A percentile compares a stretch with the other conserved stretches of the same genome.
These are phyloP conservation scores for Malurus cyaneus DNA, from an alignment of 2,113 vertebrate species.

Conservation along the genomic window DNA sequence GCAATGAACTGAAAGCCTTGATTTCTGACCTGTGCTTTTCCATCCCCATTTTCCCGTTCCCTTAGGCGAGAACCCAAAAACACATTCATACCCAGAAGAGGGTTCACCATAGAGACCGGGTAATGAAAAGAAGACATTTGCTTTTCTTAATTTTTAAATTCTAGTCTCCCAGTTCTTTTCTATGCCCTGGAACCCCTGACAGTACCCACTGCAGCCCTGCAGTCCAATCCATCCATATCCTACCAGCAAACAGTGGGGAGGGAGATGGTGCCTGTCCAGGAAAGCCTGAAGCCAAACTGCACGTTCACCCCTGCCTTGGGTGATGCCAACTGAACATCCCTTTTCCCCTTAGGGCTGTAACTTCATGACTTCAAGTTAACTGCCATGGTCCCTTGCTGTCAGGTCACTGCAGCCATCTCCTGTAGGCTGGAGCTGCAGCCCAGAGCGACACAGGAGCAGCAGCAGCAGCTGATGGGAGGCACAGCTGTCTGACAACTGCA, in stretches of 20 bases:
- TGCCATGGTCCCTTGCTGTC: background rate
- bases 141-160: background rate
- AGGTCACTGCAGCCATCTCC: background rate
- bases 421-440: background rate
- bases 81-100: background rate
- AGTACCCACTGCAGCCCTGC: background rate
- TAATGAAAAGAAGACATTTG: background rate
- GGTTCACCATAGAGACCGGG: background rate
- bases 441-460: accelerated
- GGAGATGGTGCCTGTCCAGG: background rate
- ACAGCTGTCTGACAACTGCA: background rate
- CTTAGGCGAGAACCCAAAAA: background rate
- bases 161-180: background rate
- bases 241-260: background rate
- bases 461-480: background rate
- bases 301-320: background rate
- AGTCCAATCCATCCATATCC: background rate
- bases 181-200: background rate
- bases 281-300: background rate
- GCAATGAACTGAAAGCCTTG: background rate
- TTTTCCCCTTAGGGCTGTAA: background rate
- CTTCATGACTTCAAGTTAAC: background rate
- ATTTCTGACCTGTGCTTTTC: background rate
- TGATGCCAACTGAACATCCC: background rate
- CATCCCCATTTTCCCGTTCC: background rate